Percentiles rank a stretch among this genome's conserved stretches.
These are phyloP conservation scores for Pheosia gnoma DNA, from an alignment of 2,888 invertebrate genomes.

Conservation along the genomic window DNA sequence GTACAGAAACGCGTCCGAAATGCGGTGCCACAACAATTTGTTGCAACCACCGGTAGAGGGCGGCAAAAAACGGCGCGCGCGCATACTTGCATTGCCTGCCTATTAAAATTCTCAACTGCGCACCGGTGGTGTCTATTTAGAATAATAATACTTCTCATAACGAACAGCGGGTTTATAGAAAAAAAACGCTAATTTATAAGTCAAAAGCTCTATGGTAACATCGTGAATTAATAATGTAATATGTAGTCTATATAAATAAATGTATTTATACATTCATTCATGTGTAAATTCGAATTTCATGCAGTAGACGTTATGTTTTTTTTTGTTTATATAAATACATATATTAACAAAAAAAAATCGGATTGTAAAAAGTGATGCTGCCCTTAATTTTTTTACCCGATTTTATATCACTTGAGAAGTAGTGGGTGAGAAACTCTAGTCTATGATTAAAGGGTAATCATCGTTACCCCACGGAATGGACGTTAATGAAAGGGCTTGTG, in stretches of 20 bases:
- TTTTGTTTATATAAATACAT: too few species aligned
- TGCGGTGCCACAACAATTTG: constrained; percentile 55
- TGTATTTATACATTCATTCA: too few species aligned
- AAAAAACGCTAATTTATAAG: not conserved
- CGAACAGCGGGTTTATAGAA: constrained; percentile 35
- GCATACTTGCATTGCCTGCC: constrained; percentile 54
- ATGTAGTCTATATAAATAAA: too few species aligned
- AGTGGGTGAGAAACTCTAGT: constrained; percentile 59
- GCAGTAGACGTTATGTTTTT: too few species aligned
- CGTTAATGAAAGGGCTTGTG: constrained; percentile 53
- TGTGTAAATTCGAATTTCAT: too few species aligned
- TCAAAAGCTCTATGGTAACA: not conserved
- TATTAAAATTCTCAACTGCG: constrained; percentile 78
- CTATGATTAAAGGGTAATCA: constrained; percentile 66
- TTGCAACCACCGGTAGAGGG: constrained; percentile 42
- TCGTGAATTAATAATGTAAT: too few species aligned
- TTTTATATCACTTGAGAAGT: constrained; percentile 37
- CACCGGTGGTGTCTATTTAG: constrained; percentile 71
- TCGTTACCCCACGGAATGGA: constrained; percentile 45
- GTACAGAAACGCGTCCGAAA: constrained; percentile 53
- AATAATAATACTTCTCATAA: constrained; percentile 68
- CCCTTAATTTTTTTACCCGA: constrained; percentile 5
- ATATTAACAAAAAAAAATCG: too few species aligned
- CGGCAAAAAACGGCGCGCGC: constrained; percentile 54
- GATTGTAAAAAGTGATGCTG: not conserved